A percentile compares a stretch with the other conserved stretches of the same genome.
phyloP scores from a whole-genome alignment of 2,113 vertebrate genomes.

The Chitala chitala region DNA sequence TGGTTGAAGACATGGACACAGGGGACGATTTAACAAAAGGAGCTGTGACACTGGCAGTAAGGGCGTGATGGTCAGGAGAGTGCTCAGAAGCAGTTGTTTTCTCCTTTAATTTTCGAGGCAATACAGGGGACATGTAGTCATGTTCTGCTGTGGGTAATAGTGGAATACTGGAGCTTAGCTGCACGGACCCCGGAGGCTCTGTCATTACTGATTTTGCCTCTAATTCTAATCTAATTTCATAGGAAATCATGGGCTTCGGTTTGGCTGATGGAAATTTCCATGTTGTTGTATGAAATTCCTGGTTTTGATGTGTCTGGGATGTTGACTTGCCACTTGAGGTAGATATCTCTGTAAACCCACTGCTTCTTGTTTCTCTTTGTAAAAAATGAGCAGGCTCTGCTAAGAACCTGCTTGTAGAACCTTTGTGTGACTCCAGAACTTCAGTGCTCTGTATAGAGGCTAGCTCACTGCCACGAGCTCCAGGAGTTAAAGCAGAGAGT shows the following conservation, averaged over 20 bases:
- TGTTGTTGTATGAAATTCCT: conserved; percentile 45
- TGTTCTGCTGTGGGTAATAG: not conserved
- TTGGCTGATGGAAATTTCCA: conserved; percentile 47
- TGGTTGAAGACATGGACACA: not conserved
- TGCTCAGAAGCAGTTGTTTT: not conserved
- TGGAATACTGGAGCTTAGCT: not conserved
- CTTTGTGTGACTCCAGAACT: conserved; percentile 20
- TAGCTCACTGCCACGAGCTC: conserved; percentile 21
- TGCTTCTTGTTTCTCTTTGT: conserved; percentile 29
- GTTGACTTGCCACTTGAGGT: conserved; percentile 31
- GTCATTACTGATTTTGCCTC: conserved; percentile 46
- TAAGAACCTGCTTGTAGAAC: conserved; percentile 8
- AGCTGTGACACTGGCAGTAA: conserved; percentile 9
- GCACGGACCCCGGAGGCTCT: conserved; percentile 34
- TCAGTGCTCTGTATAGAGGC: conserved; percentile 2
- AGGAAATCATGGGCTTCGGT: conserved; percentile 33
- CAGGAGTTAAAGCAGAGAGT: not conserved
- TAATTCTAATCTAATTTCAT: conserved; percentile 47
- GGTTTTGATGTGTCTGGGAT: conserved; percentile 39
- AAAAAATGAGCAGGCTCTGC: conserved; percentile 23
- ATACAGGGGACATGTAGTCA: not conserved
- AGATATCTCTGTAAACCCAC: conserved; percentile 26
- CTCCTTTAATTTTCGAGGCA: not conserved
- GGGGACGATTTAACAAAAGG: conserved; percentile 2
- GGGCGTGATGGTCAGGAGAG: not conserved